Evolutionary conservation across 2,797 vertebrate species (phyloP), one percentile per base, ranked within the genome.

Genomic region (Sandelia bainsii): DNA sequence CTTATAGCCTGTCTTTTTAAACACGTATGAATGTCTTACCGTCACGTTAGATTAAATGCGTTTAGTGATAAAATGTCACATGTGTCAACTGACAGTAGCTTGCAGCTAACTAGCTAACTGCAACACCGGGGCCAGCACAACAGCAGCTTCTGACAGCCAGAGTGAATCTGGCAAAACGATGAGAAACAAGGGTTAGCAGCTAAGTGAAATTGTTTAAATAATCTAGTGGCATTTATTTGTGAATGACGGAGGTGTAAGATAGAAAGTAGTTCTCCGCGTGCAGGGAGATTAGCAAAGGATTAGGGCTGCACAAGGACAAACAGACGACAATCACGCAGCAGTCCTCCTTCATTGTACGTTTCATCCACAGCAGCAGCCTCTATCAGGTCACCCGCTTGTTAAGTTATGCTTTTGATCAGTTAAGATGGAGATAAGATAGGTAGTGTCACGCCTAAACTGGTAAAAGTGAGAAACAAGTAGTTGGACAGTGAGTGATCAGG

Each of bases 281-380:
- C 62, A 13, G 63, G 32, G 81, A 90, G 93, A 93, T 95, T 94
- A 95, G 67, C 51, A 57, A 22, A 62, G 92, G 92, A 93, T 94
- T 94, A 93, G 78, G 42, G 84, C 67, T 87, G 54, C 75, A 54
- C 89, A 89, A 92, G 92, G 91, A 90, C 91, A 82, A 81, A 63
- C 69, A 63, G 78, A 73, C 65, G 60, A 70, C 67, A 60, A 82
- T 56, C 84, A 82, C 71, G 40, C 40, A 45, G 69, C 44, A 17
- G 69, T 80, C 63, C 62, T 73, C 57, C 48, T 58, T 71, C 60
- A 52, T 7, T 40, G 32, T 45, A 6, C 52, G 11, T 20, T n/a
- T 11, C 32, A 17, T 11, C 13, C 40, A 16, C 40, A 17, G 40
- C 37, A 39, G 37, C 37, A 39, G 37, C 2, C 8, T 45, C 11